Evolutionary conservation across 2,888 invertebrate species (phyloP).

Genomic region (Choreutis nemorana): DNA sequence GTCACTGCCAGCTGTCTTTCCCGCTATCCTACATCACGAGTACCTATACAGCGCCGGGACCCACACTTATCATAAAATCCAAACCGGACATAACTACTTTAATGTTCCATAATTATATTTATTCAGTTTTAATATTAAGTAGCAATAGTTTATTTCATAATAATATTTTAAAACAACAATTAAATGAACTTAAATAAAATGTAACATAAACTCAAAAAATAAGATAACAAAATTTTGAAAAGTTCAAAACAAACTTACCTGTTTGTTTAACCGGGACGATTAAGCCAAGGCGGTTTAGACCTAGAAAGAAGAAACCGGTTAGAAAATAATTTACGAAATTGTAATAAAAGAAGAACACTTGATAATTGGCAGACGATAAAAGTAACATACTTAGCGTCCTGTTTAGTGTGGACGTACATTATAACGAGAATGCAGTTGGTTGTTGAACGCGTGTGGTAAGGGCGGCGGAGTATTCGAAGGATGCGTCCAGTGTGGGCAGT

Average conservation of each 20-base stretch:
- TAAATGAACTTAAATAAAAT: neutral
- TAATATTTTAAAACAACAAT: neutral
- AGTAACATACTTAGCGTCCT: no score
- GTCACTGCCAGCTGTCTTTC: conserved; percentile 53
- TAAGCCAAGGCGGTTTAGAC: conserved; percentile 27
- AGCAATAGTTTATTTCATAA: no score
- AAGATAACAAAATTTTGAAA: conserved; percentile 10
- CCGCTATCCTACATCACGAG: conserved; percentile 20
- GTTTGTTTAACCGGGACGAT: conserved; percentile 16
- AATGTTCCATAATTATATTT: no score
- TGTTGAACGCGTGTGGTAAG: conserved; percentile 23
- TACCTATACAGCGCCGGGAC: conserved; percentile 2
- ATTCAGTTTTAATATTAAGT: no score
- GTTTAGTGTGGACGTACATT: conserved; percentile 34
- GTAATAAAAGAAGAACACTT: no score
- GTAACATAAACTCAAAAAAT: neutral
- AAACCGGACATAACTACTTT: no score
- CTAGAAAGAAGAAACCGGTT: conserved; percentile 41
- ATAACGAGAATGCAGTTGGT: conserved; percentile 17
- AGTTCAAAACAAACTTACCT: conserved; percentile 18
- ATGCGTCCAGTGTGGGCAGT: conserved; percentile 30
- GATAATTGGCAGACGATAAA: no score
- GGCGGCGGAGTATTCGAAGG: conserved; percentile 11
- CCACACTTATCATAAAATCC: conserved; percentile 1
- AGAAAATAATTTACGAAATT: conserved; percentile 12